A percentile compares a stretch with the other conserved stretches of the same genome.
phyloP scores from a whole-genome alignment of 2,888 invertebrate genomes.

The Leptarthrus brevirostris region DNA sequence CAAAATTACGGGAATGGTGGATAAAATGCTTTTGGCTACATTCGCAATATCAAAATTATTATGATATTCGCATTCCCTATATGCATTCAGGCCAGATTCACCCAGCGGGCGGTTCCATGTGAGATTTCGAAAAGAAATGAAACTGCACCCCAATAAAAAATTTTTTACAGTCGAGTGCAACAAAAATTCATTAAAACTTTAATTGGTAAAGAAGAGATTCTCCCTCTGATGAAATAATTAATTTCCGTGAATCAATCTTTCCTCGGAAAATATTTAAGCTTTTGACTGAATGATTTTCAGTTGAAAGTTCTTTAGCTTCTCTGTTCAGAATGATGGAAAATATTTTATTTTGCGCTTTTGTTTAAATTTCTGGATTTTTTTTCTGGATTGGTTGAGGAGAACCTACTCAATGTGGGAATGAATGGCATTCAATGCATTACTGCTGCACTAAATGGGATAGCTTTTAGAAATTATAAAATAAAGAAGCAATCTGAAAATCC shows the following conservation, averaged over 20 bases:
- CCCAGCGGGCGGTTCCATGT: background rate
- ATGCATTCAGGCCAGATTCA: background rate
- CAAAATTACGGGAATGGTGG: too few species aligned
- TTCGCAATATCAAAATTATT: background rate
- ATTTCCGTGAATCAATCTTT: conserved; percentile 38
- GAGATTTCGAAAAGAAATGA: background rate
- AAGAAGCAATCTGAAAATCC: too few species aligned
- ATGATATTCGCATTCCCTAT: background rate
- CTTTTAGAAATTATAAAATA: too few species aligned
- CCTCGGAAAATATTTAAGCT: conserved; percentile 30
- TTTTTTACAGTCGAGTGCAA: conserved; percentile 64
- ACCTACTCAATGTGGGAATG: background rate
- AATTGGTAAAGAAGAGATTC: conserved; percentile 35
- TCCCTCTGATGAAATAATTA: conserved; percentile 44
- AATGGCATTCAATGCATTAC: too few species aligned
- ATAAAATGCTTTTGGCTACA: too few species aligned
- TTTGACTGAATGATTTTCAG: conserved; percentile 38
- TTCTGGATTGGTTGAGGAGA: background rate
- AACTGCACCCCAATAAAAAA: conserved; percentile 34
- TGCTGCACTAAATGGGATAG: too few species aligned
- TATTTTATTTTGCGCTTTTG: conserved; percentile 20
- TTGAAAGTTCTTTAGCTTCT: background rate
- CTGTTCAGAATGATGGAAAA: conserved; percentile 22
- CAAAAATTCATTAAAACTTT: conserved; percentile 64
- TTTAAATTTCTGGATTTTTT: conserved; percentile 7